Evolutionary conservation across 2,888 invertebrate species (phyloP).

Genomic region (Mimumesa dahlbomi): DNA sequence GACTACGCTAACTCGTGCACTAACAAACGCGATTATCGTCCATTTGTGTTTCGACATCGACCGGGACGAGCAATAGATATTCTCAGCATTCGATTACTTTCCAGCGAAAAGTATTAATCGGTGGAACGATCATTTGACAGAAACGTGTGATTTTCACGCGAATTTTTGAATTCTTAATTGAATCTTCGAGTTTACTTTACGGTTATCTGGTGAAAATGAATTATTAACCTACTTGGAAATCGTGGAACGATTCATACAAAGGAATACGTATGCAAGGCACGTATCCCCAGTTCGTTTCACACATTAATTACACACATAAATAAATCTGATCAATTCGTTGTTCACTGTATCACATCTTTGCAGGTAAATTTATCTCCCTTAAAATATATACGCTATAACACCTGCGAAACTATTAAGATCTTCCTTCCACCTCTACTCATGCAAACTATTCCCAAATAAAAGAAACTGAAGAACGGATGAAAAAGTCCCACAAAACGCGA

Average conservation of each 20-base stretch:
- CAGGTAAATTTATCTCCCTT: too few relatives aligned
- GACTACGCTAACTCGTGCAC: slow-evolving; percentile 33
- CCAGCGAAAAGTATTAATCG: too few relatives aligned
- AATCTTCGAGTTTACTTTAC: neutral
- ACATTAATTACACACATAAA: neutral
- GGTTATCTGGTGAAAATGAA: neutral
- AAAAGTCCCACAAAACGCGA: neutral
- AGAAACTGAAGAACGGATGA: neutral
- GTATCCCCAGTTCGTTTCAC: neutral
- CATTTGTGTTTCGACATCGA: neutral
- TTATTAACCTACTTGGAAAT: too few relatives aligned
- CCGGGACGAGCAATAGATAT: too few relatives aligned
- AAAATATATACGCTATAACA: too few relatives aligned
- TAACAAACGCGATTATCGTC: slow-evolving; percentile 13
- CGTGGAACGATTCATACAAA: too few relatives aligned
- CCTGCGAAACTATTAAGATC: too few relatives aligned
- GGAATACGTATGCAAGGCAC: neutral
- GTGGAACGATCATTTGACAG: too few relatives aligned
- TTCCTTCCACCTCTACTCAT: too few relatives aligned
- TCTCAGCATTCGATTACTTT: too few relatives aligned
- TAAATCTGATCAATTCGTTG: slow-evolving; percentile 5
- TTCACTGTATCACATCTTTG: neutral
- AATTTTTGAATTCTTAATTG: too few relatives aligned
- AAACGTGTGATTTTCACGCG: too few relatives aligned
- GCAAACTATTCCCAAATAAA: neutral